phyloP scores from a whole-genome alignment of 2,113 vertebrate species.

The Prunella himalayana region DNA sequence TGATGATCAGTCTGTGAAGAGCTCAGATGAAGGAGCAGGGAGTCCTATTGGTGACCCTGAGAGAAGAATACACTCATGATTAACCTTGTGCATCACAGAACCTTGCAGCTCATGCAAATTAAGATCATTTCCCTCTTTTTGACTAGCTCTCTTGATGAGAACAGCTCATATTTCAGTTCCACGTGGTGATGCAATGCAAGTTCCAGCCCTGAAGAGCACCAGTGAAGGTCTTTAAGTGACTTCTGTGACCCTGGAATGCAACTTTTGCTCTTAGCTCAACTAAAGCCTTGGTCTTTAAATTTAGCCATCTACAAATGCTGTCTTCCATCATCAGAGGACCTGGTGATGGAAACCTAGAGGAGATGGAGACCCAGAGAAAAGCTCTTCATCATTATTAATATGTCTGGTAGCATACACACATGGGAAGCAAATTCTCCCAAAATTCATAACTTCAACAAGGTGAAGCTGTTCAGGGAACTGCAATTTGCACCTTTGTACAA shows the following conservation, averaged over 20 bases:
- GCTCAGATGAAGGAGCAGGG: background rate
- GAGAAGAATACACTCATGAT: background rate
- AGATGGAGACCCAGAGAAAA: background rate
- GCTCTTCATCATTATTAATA: background rate
- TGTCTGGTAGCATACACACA: background rate
- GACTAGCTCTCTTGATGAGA: background rate
- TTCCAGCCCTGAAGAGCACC: background rate
- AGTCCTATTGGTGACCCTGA: background rate
- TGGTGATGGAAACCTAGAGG: background rate
- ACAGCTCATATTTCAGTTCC: background rate
- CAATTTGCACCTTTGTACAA: background rate
- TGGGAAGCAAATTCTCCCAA: background rate
- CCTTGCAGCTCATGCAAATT: background rate
- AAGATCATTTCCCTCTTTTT: background rate
- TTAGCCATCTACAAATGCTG: background rate
- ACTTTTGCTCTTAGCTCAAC: background rate
- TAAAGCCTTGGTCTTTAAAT: background rate
- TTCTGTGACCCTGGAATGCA: background rate
- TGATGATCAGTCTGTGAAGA: background rate
- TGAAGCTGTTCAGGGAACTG: background rate
- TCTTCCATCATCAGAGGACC: background rate
- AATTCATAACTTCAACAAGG: background rate
- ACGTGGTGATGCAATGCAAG: accelerated
- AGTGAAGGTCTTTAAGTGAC: accelerated
- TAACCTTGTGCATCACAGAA: background rate